Evolutionary conservation across 2,797 vertebrate genomes (phyloP), one percentile per base, ranked within the genome.

Genomic region (Sebastolobus altivelis): DNA sequence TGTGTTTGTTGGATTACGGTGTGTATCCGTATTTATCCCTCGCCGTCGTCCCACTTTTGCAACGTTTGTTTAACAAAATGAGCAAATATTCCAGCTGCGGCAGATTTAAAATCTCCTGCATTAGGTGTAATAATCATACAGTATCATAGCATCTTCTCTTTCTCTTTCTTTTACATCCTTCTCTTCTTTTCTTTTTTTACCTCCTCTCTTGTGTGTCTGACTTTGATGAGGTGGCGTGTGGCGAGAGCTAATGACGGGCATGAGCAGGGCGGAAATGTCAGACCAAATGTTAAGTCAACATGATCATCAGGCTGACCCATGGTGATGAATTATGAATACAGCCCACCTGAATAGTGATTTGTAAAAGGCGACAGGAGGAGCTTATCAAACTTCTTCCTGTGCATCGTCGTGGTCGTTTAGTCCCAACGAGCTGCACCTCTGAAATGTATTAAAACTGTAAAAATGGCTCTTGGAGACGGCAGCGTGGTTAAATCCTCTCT

Each of bases 201-300:
- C 16, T 18, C 33, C 61, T 61, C 35, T 33, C 66, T 76, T 69
- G 52, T 83, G 84, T 59, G 80, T 81, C 77, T 86, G 89, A 85
- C 89, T 94, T 92, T 93, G 93, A 94, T 94, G 87, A 88, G 91
- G 88, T 86, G 89, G 86, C 90, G 88, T 95, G 93, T 87, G 90
- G 93, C 61, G 94, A 92, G 92, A 91, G 91, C 93, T 95, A 95
- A 95, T 95, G 95, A 93, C 90, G 72, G 91, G 83, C 83, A 70
- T 90, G 92, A 93, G 86, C 89, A 11, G 74, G 90, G 92, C 92
- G 92, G 91, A 96, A 96, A 96, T 96, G 96, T 95, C 95, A 96
- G 90, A 94, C 91, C 92, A 96, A 96, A 96, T 96, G 95, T 95
- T 96, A 96, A 95, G 94, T 96, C 94, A 95, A 96, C 95, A 95